Conservation (phyloP, 2,797 vertebrate species). For the Esox masquinongy region DNA sequence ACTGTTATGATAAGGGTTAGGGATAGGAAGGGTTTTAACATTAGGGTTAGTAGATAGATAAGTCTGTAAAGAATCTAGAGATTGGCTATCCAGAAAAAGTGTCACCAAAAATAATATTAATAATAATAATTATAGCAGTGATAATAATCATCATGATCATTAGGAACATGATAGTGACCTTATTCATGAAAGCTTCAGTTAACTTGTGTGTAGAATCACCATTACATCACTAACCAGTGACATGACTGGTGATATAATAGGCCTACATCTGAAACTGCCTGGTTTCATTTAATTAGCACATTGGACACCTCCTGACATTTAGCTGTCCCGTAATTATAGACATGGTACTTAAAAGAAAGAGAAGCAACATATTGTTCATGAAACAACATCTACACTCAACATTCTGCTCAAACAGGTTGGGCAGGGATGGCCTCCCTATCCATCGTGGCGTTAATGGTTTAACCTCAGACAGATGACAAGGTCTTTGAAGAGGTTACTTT, state of each 20-base stretch:
- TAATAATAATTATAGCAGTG: too few species aligned
- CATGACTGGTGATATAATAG: background rate
- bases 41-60: too few species aligned
- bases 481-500: slow-evolving; percentile 16
- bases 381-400: slow-evolving; percentile 66
- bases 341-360: slow-evolving; percentile 47
- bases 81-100: too few species aligned
- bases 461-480: background rate
- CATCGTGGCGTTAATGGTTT: slow-evolving; percentile 34
- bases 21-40: too few species aligned
- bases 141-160: too few species aligned
- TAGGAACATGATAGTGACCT: too few species aligned
- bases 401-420: slow-evolving; percentile 73
- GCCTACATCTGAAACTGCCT: background rate
- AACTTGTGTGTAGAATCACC: too few species aligned
- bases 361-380: slow-evolving; percentile 58
- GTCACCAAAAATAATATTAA: too few species aligned
- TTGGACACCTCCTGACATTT: slow-evolving; percentile 52
- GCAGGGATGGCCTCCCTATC: slow-evolving; percentile 55
- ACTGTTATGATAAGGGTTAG: too few species aligned
- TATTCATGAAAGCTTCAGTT: too few species aligned
- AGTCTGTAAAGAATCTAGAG: too few species aligned
- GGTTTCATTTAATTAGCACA: slow-evolving; percentile 34
- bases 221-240: background rate
- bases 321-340: slow-evolving; percentile 58